Evolutionary conservation across 2,113 vertebrate species (phyloP).

Genomic region (Illadopsis cleaveri): DNA sequence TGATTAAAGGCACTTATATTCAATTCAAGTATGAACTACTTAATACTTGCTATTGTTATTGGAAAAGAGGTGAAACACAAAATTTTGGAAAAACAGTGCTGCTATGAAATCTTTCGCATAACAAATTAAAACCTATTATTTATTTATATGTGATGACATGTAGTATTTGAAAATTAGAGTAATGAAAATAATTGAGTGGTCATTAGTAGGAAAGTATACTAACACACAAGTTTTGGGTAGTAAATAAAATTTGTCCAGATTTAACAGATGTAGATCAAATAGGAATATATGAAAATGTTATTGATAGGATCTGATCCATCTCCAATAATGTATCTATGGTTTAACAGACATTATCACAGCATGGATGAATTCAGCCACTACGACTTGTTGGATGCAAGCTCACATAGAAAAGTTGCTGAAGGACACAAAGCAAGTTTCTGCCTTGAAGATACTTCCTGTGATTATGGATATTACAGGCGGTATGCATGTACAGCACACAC

Average conservation of each 20-base stretch:
- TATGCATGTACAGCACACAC: slow-evolving; percentile 95
- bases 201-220: not conserved
- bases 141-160: not conserved
- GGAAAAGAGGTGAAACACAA: not conserved
- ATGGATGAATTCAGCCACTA: slow-evolving; percentile 98
- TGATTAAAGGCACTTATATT: not conserved
- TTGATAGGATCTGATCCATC: not conserved
- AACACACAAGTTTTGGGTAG: not conserved
- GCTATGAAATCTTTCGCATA: not conserved
- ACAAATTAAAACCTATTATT: not conserved
- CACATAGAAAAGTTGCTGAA: slow-evolving; percentile 88
- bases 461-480: slow-evolving; percentile 91
- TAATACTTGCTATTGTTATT: slow-evolving; percentile 12
- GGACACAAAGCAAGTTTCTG: slow-evolving; percentile 98
- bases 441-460: slow-evolving; percentile 95
- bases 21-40: not conserved
- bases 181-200: not conserved
- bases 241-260: not conserved
- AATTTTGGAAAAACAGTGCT: not conserved
- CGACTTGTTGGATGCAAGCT: slow-evolving; percentile 84
- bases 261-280: not conserved
- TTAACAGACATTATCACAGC: slow-evolving; percentile 93
- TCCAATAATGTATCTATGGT: not conserved
- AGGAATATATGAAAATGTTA: not conserved
- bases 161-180: not conserved